Conservation (phyloP, 2,888 invertebrate genomes). For the Reticulitermes lucifugus region DNA sequence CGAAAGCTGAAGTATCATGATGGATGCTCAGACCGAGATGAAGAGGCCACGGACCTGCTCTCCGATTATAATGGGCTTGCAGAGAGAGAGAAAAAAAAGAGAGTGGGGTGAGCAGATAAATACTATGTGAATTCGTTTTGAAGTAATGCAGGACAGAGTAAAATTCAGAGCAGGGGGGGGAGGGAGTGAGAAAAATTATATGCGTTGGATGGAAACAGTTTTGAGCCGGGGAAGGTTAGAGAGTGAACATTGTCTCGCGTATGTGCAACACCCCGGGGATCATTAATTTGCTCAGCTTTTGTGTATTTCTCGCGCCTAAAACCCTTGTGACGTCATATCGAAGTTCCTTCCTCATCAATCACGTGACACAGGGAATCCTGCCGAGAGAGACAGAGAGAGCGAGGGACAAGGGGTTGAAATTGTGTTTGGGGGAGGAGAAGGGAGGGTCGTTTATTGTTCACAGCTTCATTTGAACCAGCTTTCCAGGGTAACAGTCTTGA, state of each 20-base stretch:
- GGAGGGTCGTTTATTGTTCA: neutral
- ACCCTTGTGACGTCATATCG: constrained; percentile 32
- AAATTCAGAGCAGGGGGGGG: neutral
- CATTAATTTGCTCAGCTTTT: constrained; percentile 33
- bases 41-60: neutral
- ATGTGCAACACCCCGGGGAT: constrained; percentile 28
- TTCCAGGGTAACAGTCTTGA: neutral
- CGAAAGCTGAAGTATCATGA: neutral
- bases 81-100: neutral
- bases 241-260: constrained; percentile 20
- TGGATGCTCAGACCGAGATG: neutral
- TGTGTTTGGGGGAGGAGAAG: neutral
- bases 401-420: neutral
- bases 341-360: constrained; percentile 38
- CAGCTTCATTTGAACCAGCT: constrained; percentile 22
- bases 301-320: neutral
- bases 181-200: neutral
- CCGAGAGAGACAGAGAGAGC: neutral
- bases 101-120: neutral
- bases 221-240: neutral
- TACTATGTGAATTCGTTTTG: neutral
- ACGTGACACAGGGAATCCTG: neutral
- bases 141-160: neutral
- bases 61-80: neutral
- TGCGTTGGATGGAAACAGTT: neutral